These are phyloP conservation scores for Hemicentrotus pulcherrimus DNA, from an alignment of 35 echinoderm and acorn worm species.

Conservation along the genomic window DNA sequence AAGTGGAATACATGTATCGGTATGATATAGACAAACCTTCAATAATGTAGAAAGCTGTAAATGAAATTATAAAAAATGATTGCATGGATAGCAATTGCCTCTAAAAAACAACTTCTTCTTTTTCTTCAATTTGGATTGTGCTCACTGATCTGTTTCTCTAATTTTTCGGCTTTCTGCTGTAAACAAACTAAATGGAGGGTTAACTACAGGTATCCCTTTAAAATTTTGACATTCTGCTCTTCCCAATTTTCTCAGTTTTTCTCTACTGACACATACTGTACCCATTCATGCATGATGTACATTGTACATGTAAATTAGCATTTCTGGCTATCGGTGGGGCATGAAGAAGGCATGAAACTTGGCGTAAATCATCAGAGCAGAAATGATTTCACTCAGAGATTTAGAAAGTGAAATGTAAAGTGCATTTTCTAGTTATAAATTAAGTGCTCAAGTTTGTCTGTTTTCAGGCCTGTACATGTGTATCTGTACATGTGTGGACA, in stretches of 20 bases:
- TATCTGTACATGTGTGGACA: not conserved
- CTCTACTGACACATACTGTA: not conserved
- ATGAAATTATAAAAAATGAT: too few species aligned
- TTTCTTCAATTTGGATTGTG: too few species aligned
- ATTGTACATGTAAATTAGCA: not conserved
- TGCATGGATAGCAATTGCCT: too few species aligned
- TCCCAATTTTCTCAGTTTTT: not conserved
- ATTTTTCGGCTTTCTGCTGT: too few species aligned
- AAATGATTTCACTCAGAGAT: not conserved
- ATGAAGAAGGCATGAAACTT: not conserved
- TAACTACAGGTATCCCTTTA: not conserved
- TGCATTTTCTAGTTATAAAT: not conserved
- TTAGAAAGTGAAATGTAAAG: not conserved
- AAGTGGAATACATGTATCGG: too few species aligned
- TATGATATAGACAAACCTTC: too few species aligned
- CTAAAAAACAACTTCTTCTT: too few species aligned
- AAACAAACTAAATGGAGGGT: not conserved
- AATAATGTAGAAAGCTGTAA: too few species aligned
- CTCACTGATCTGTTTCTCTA: too few species aligned
- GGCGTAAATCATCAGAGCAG: not conserved
- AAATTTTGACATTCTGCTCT: not conserved
- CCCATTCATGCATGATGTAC: not conserved
- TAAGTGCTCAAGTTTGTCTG: not conserved
- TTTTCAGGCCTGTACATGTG: not conserved
- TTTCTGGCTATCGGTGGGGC: not conserved